Base-by-base conservation (phyloP, 2,797 vertebrate species). In the Gadopsis marmoratus region DNA sequence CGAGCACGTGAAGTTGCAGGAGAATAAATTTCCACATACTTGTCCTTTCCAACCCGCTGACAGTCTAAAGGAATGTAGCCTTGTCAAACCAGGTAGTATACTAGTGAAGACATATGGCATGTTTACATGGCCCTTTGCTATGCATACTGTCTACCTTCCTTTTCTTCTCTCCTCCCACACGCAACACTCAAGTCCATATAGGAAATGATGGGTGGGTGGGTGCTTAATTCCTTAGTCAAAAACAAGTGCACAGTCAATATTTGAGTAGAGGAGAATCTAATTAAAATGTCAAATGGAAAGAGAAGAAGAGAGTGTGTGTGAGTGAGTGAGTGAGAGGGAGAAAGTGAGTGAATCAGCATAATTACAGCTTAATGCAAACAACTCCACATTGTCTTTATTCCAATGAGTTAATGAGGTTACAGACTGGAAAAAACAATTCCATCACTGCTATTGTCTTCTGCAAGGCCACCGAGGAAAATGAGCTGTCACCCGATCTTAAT, bases 381-480 rank as follows among this genome's bases (percentile, higher is more conserved):
- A 92, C 87, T 91, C 89, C 48, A 85, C 89, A 75, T 92, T 93
- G 93, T 95, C 93, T 95, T 95, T 92, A 93, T 93, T 93, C 85
- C 93, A 92, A 93, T 91, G 90, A 90, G 90, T 93, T 95, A 95
- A 95, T 94, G 93, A 96, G 92, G 93, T 94, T 95, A 94, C 89
- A 87, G 90, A 74, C 58, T 74, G 53, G 66, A 64, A 71, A 75
- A 29, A 85, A 92, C 85, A 92, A 90, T 90, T 94, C 91, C 90
- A 93, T 95, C 91, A 93, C 83, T 58, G 76, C 90, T 91, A 86
- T 93, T 91, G 92, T 93, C 92, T 94, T 89, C 81, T 83, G 79
- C 82, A 79, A 79, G 90, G 89, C 91, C 90, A 86, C 84, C 78
- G 41, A 90, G 80, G 89, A 91, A 92, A 95, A 95, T 93, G 91